Base-by-base conservation (phyloP, 2,888 invertebrate genomes). In the Graphium colonna region DNA sequence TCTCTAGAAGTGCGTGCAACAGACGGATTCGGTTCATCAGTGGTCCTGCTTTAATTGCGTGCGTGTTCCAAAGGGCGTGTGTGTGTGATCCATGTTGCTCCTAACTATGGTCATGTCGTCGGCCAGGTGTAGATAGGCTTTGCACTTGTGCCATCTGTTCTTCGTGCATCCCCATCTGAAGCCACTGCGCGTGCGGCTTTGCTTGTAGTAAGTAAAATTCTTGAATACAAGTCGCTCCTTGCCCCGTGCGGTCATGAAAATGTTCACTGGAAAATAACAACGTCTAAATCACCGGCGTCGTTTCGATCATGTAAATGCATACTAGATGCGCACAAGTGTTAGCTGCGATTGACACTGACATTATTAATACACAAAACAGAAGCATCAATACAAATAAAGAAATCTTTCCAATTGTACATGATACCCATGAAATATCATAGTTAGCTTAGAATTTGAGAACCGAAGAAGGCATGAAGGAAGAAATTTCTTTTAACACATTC, bases 111-210 rank as follows among this genome's bases (percentile, higher is more conserved):
- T 82, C 73, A 86, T 77, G 45, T 89, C 83, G 50, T 88, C 88
- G 10, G 87, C 76, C 36, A 89, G 63, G 53, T 89, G 88, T 3
- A 89, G 66, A 55, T 77, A 87, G 0, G 88, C 88, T 63, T 82
- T 86, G 62, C 89, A 89, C 43, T 70, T 79, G 55, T 88, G 87
- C 87, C 87, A 87, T 1, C 88, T 67, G 68, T 88, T 88, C 71
- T 87, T 88, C 3, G 88, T 88, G 60, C 89, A 89, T 0, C 88
- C 88, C 89, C 89, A 89, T 42, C 89, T 66, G 68, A 87, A 87
- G 0, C 89, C 89, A 45, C 64, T 71, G 13, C 79, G 69, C 1
- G 86, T 86, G 12, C 79, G 68, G 57, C 81, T 84, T 60, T 88
- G 88, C 65, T 88, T 87, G 71, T 88, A 89, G 64, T 88, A 89